Base-by-base conservation (phyloP, 2,888 invertebrate genomes). In the Spilosoma lubricipeda region DNA sequence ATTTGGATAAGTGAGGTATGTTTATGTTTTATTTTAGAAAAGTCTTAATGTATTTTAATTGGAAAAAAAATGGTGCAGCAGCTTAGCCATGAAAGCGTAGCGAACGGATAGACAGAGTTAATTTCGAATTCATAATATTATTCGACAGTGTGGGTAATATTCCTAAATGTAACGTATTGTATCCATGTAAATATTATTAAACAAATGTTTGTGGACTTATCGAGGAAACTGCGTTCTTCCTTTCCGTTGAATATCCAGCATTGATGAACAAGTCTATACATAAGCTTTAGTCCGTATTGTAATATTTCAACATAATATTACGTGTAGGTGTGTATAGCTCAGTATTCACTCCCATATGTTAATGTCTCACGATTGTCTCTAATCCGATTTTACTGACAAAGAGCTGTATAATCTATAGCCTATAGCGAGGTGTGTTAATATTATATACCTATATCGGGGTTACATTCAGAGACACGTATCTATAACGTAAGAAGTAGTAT, bases 371-470 rank as follows among this genome's bases (percentile, higher is more conserved):
- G 68, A 71, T 74, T 75, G 71, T 67, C 63, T 65, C 71, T 73
- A 79, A 77, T 77, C 69, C 69, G 65, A 71, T 81, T 75, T 81
- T 64, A 68, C 52, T 73, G 66, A 77, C 75, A 79, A 75, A 77
- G 79, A 79, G 73, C 72, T 71, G 48, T 52, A 72, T 77, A 71
- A 72, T 80, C 80, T 77, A 81, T 77, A 74, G 75, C 75, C 64
- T 48, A 59, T 56, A 52, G 4, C 13, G 39, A 68, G 36, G 56
- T 64, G 71, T 69, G 68, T 59, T 72, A 75, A 69, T 74, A 73
- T 39, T n/a, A 3, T 73, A 67, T 74, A 77, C 39, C 66, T 75
- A 68, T 71, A 81, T 79, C 77, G 77, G 56, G 74, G 27, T 45
- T 67, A 27, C 20, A 67, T 67, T 30, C 8, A 30, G 11, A 13